Conservation (phyloP, 2,888 invertebrate genomes). For the Trimorus sp. region DNA sequence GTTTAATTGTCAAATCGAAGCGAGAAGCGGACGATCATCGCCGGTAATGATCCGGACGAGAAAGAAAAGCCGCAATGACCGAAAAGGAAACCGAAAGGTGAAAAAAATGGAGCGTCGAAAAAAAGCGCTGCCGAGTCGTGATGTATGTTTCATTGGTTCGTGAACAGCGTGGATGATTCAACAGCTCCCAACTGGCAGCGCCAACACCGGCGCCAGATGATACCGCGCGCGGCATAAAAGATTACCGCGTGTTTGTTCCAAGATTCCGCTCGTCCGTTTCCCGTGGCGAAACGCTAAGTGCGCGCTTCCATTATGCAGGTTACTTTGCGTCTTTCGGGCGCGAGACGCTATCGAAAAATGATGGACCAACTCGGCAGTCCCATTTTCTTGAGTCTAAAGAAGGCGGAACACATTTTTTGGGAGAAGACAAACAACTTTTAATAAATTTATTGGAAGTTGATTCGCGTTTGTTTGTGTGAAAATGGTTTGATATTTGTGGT, state of each 20-base stretch:
- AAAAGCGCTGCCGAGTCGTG: constrained; percentile 36
- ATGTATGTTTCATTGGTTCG: constrained; percentile 61
- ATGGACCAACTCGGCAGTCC: too few species aligned
- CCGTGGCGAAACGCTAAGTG: constrained; percentile 76
- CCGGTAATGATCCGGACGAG: constrained; percentile 33
- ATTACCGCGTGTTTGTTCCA: constrained; percentile 75
- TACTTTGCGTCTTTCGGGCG: constrained; percentile 66
- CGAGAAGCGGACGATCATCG: constrained; percentile 44
- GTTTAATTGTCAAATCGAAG: background rate
- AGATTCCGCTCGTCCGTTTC: constrained; percentile 75
- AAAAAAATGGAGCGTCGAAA: constrained; percentile 42
- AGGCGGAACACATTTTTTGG: too few species aligned
- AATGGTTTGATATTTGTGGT: too few species aligned
- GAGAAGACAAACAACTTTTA: too few species aligned
- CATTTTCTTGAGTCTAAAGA: too few species aligned
- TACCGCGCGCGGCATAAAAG: constrained; percentile 62
- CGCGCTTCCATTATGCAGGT: constrained; percentile 75
- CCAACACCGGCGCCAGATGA: constrained; percentile 65
- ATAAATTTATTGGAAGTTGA: too few species aligned
- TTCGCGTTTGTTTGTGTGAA: too few species aligned
- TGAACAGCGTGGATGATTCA: constrained; percentile 66
- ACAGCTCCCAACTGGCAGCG: constrained; percentile 60
- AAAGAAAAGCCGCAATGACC: background rate
- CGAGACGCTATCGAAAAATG: too few species aligned
- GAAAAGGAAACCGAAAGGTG: too few species aligned